Conservation (phyloP, 2,888 invertebrate species). For the Latheticus oryzae region DNA sequence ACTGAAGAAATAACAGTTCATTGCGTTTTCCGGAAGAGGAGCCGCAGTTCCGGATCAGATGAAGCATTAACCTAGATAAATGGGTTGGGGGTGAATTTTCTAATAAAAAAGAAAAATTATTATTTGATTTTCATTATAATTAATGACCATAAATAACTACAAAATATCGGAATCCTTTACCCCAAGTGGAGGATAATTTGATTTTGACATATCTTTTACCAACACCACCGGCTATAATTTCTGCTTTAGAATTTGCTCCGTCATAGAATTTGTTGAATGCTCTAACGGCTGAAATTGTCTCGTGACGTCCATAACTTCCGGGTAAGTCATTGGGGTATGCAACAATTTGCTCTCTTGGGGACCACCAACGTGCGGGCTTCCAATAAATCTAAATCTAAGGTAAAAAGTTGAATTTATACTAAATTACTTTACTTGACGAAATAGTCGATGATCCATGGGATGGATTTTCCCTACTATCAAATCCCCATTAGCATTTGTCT, state of each 20-base stretch:
- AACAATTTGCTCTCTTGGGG: slow-evolving; percentile 54
- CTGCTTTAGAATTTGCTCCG: slow-evolving; percentile 56
- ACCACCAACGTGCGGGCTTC: slow-evolving; percentile 57
- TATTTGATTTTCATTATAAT: slow-evolving; percentile 1
- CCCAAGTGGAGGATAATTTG: slow-evolving; percentile 52
- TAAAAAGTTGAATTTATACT: not conserved
- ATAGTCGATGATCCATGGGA: slow-evolving; percentile 18
- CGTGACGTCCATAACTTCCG: slow-evolving; percentile 56
- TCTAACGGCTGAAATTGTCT: slow-evolving; percentile 58
- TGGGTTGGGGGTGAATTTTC: not conserved
- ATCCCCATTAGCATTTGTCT: slow-evolving; percentile 23
- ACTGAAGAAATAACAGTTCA: slow-evolving; percentile 3
- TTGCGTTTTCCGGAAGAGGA: slow-evolving; percentile 29
- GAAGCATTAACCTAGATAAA: slow-evolving; percentile 10
- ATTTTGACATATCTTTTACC: slow-evolving; percentile 57
- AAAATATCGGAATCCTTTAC: slow-evolving; percentile 56
- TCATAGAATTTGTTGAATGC: slow-evolving; percentile 58
- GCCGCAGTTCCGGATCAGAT: slow-evolving; percentile 27
- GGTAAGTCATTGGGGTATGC: slow-evolving; percentile 56
- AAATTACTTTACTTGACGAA: slow-evolving; percentile 19
- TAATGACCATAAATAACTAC: slow-evolving; percentile 58
- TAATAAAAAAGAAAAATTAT: not conserved
- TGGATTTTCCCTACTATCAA: slow-evolving; percentile 22
- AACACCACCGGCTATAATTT: slow-evolving; percentile 56
- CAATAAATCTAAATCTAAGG: slow-evolving; percentile 48